Percentiles rank a stretch among this genome's conserved stretches.
Evolutionary conservation across 92 coral and sea anemone species (phyloP).

Genomic region (Bergia sp.): DNA sequence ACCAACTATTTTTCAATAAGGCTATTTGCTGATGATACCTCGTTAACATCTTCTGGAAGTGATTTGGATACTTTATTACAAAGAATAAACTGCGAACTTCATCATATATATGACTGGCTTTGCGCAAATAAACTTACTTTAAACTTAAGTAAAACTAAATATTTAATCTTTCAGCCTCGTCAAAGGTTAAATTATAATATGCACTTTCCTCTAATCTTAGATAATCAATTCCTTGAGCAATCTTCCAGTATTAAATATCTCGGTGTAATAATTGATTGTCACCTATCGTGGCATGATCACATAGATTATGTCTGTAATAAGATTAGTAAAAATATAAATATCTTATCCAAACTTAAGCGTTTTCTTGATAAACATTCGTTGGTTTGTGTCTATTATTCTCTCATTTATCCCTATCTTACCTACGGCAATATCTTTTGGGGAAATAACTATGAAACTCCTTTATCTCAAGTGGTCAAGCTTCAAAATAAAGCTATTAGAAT

Average conservation of each 20-base stretch:
- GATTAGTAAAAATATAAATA: slow-evolving; percentile 12
- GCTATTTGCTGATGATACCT: slow-evolving; percentile 5
- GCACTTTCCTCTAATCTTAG: slow-evolving; percentile 5
- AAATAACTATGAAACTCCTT: slow-evolving; percentile 1
- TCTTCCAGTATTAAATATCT: background rate
- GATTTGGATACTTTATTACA: slow-evolving; percentile 2
- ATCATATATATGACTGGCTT: slow-evolving; percentile 3
- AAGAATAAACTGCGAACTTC: slow-evolving; percentile 4
- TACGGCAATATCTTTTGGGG: background rate
- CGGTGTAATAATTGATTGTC: background rate
- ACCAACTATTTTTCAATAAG: slow-evolving; percentile 2
- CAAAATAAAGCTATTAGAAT: slow-evolving; percentile 26
- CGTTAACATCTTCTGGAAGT: slow-evolving; percentile 5
- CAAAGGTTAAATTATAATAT: slow-evolving; percentile 1
- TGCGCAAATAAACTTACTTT: slow-evolving; percentile 3
- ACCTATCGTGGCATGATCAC: background rate
- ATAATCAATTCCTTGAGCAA: slow-evolving; percentile 1
- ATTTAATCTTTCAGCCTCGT: slow-evolving; percentile 4
- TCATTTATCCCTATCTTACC: slow-evolving; percentile 10
- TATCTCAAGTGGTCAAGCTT: background rate
- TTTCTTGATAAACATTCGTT: background rate
- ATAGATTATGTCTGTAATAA: background rate
- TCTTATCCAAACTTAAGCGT: background rate
- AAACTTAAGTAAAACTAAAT: slow-evolving; percentile 1
- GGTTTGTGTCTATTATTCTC: slow-evolving; percentile 6